Base-by-base conservation (phyloP, 2,888 invertebrate genomes). In the Yponomeuta evonymella region DNA sequence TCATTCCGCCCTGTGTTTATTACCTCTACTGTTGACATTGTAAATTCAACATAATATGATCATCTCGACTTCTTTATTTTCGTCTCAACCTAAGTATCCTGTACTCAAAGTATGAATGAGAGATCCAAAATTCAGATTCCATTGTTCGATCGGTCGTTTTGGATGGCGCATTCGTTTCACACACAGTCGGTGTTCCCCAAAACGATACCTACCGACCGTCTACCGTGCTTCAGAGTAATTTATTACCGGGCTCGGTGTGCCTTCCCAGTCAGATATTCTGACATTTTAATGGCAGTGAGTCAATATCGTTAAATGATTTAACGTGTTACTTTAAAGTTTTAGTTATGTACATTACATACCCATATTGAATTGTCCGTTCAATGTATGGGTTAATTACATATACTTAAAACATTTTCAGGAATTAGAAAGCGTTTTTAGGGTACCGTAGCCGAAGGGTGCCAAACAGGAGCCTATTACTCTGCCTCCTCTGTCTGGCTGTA, bases 241-340 rank as follows among this genome's bases (percentile, higher is more conserved):
- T 86, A 88, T 86, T 64, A 30, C 64, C 29, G 79, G 76, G 78
- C 76, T 77, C 79, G 81, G 81, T 79, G 79, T 80, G 80, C 81
- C 85, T 83, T 85, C 83, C 83, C 82, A 79, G 82, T 81, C 81
- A 80, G 83, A 81, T 80, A 81, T 79, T 68, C 79, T 81, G 79
- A 83, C 79, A 81, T 64, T 36, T 67, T 43, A 36, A 67, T 36
- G 30, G 67, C 67, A 67, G 72, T 83, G 84, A 87, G 81, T 85
- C 85, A 85, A 82, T 85, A 79, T 77, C 74, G 82, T 78, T 81
- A 84, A 86, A 82, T 81, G 87, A 88, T 88, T 84, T 84, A 84
- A 78, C 79, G 75, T 77, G 75, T 79, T 69, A 51, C 6, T 9
- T 69, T 12, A 58, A 58, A 58, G 51, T 58, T 69, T 58, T 43